Evolutionary conservation across 2,888 invertebrate genomes (phyloP), one percentile per base, ranked within the genome.

Genomic region (Pollenia amentaria): DNA sequence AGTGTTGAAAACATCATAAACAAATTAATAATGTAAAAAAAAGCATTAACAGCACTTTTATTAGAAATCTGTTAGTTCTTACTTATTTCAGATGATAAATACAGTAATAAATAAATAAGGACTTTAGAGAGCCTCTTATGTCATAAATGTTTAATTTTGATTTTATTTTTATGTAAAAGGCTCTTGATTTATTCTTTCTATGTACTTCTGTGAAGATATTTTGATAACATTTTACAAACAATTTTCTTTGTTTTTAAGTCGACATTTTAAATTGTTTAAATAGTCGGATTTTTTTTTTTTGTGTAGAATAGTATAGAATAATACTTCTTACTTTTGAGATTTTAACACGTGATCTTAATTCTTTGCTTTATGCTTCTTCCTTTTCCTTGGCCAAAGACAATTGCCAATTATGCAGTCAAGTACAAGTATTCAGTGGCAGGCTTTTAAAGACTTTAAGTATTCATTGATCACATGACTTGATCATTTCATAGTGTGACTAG

Each of bases 341-440:
- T 84, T 78, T 53, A 79, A 75, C 84, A 84, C 78, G 67, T 79
- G 84, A 84, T 84, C 44, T 84, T 65, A 77, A 84, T 78, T 84
- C 51, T 48, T 78, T 8, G 4, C 40, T 64, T 72, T 18, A 53
- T 62, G 65, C 18, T 48, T 53, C 29, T 60, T 14, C 44, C 44
- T 73, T n/a, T 48, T 53, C 18, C 51, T 10, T 51, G 44, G 18
- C 44, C n/a, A 48, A 18, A 80, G 46, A 51, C 60, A 84, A 76
- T 85, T 85, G 81, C 70, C 76, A 81, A 77, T 81, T 81, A 72
- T 81, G 18, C 42, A 76, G 53, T 46, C 75, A 44, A 77, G 44
- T 60, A 84, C 65, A 78, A 38, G 60, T 44, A 69, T 53, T 76
- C 53, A 76, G 69, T 62, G 62, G 64, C 73, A 79, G 67, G 44